Evolutionary conservation across 2,797 vertebrate genomes (phyloP), one percentile per base, ranked within the genome.

Genomic region (Epinephelus malabaricus): DNA sequence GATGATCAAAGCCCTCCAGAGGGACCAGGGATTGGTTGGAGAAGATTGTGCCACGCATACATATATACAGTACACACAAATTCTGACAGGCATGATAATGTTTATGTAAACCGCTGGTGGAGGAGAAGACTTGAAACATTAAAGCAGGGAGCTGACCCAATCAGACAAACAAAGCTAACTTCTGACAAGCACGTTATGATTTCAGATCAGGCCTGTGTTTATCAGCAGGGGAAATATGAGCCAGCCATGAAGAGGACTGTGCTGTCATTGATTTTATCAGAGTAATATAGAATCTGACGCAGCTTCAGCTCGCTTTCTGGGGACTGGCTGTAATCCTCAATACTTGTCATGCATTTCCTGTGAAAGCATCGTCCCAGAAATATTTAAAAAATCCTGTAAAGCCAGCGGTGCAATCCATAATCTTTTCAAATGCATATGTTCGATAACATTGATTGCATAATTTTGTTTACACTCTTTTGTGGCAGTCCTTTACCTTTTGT

Each of bases 31-130:
- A 19, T 19, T 47, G 25, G 58, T 2, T 19, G n/a, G 11, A 9
- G 76, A 54, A 49, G 14, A 58, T 10, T 15, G 3, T 10, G 15
- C 4, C 50, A 23, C 12, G 49, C 27, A 50, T 18, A 34, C 46
- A 46, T 17, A 19, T 3, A 34, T 34, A 34, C 27, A 27, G 27
- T 27, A 27, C 30, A 34, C 30, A 34, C 30, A 50, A 9, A 53
- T 64, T 27, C 27, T 69, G 70, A 70, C 5, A 21, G 49, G 21
- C 2, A 0, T 45, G 0, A 49, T 43, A 47, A 19, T 1, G 3
- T 30, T 15, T 18, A 21, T 58, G 25, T 9, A 0, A 43, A 17
- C 2, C 1, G 0, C 6, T 19, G 1, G 55, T 21, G 0, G 13
- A 47, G 8, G 40, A n/a, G 43, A 10, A 30, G 2, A 54, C 54